Evolutionary conservation across 1,140 invertebrate species (phyloP), one percentile per base, ranked within the genome.

Genomic region (Caenorhabditis remanei): DNA sequence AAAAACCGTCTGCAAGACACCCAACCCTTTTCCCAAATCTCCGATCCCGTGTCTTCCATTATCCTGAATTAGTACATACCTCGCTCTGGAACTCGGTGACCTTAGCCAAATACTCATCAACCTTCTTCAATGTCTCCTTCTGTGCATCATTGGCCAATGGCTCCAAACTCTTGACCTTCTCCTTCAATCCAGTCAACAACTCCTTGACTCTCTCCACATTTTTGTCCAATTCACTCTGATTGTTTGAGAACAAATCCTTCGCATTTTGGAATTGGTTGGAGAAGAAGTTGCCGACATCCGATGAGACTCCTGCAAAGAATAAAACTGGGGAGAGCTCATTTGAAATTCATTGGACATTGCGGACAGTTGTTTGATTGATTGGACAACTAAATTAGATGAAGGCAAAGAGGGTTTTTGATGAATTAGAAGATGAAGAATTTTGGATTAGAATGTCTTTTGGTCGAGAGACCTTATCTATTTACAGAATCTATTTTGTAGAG

Each of bases 221-320:
- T 40, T 84, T 89, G 4, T 84, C 82, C 40, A 89, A 21, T 21
- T 87, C 88, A 50, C 24, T 55, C 56, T 89, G 75, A 58, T 56
- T 61, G 40, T 63, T 75, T 13, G 89, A 63, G 79, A 89, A 89
- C 24, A 89, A 56, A 46, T 84, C 65, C 75, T 87, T 83, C 11
- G 90, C 82, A 67, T 85, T 84, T 13, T 88, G 82, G 61, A 87
- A 89, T 46, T 85, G 83, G 41, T 65, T 83, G 9, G 55, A 67
- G 87, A 89, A 89, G 88, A 89, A 89, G 71, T 89, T 83, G n/a
- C 88, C 88, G 40, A 89, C 85, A 53, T 89, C 89, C 14, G 75
- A 83, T 16, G 48, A 58, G 50, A 79, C 71, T 50, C 71, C 71
- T 79, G 71, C 2, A 79, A 79, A 16, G 43, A 19, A 67, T 7